A percentile compares a stretch with the other conserved stretches of the same genome.
These are phyloP conservation scores for Ceratosolen fusciceps DNA, from an alignment of 1,140 invertebrate species.

Conservation along the genomic window DNA sequence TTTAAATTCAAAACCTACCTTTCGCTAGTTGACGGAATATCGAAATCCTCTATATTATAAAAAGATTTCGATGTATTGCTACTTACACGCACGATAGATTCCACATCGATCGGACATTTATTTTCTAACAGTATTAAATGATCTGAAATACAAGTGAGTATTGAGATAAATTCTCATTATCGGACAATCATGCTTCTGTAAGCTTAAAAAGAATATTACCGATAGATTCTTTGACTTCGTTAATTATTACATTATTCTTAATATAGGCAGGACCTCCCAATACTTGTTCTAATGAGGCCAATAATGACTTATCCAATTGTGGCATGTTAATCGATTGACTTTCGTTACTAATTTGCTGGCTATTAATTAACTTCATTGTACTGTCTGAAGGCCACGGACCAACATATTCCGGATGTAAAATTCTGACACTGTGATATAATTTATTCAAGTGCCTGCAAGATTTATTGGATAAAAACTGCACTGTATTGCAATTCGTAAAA, in stretches of 20 bases:
- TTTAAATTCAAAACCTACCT: conserved; percentile 65
- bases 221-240: conserved; percentile 64
- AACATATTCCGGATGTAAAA: conserved; percentile 70
- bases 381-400: conserved; percentile 63
- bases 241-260: conserved; percentile 64
- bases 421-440: conserved; percentile 73
- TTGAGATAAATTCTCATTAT: conserved; percentile 40
- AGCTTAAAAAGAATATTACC: conserved; percentile 60
- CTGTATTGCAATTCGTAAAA: conserved; percentile 60
- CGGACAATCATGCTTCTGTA: not conserved
- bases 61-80: not conserved
- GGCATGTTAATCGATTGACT: not conserved
- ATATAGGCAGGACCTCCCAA: conserved; percentile 68
- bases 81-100: conserved; percentile 67
- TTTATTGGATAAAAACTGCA: not conserved
- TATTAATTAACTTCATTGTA: conserved; percentile 47
- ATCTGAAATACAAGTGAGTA: conserved; percentile 66
- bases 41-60: conserved; percentile 15
- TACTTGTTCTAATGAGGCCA: conserved; percentile 62
- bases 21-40: conserved; percentile 1
- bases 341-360: not conserved
- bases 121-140: conserved; percentile 63
- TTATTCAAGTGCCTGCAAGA: conserved; percentile 60
- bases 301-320: conserved; percentile 58
- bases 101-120: conserved; percentile 59